Conservation (phyloP, 2,888 invertebrate species). For the Odiellus spinosus region DNA sequence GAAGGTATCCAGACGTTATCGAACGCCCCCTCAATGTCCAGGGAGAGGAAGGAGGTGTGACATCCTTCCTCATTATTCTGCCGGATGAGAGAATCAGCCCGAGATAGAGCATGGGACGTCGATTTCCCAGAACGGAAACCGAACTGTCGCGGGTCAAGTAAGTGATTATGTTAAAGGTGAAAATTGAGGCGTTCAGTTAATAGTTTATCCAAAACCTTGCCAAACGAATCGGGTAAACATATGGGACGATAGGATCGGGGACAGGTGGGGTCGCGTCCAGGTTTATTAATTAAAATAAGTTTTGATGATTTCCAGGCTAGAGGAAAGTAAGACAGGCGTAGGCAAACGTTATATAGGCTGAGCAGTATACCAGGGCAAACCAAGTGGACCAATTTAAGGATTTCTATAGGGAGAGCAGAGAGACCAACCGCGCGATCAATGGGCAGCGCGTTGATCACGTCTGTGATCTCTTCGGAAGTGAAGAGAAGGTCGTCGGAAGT, state of each 20-base stretch:
- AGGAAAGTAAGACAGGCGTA: neutral
- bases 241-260: neutral
- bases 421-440: no score
- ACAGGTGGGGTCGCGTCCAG: neutral
- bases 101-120: neutral
- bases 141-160: neutral
- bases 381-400: no score
- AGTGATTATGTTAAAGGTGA: neutral
- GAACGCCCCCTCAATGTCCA: no score
- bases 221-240: neutral
- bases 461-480: no score
- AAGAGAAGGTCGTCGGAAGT: no score
- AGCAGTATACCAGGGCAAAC: no score
- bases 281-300: neutral
- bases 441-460: no score
- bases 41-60: no score
- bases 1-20: no score
- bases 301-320: neutral
- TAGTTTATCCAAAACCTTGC: slow-evolving; percentile 3
- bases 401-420: no score
- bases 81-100: neutral
- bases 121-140: neutral
- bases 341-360: neutral
- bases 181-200: neutral
- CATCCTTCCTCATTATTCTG: no score